These are phyloP conservation scores for Scolopax mira DNA, from an alignment of 2,113 vertebrate species.

Conservation along the genomic window DNA sequence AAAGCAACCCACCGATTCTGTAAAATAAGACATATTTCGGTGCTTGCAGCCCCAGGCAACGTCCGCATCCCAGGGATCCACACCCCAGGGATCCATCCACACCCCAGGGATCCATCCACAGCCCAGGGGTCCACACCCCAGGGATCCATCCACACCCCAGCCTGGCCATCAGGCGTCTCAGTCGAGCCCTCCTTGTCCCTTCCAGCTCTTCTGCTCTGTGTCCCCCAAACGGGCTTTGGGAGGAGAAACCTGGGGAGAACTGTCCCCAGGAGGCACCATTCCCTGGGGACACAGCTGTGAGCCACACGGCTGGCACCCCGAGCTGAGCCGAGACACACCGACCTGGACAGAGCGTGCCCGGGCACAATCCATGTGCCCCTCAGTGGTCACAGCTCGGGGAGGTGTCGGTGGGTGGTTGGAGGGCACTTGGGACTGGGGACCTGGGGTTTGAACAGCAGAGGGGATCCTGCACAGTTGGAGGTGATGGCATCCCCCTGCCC, in stretches of 20 bases:
- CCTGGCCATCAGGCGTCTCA: no score
- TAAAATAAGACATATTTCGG: not conserved
- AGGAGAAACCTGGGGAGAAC: fast-evolving
- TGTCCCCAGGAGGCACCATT: fast-evolving
- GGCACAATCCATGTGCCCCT: not conserved
- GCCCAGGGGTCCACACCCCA: no score
- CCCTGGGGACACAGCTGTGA: not conserved
- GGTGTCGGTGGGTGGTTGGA: fast-evolving
- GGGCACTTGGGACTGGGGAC: not conserved
- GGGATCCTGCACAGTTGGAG: not conserved
- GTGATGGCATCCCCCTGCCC: not conserved
- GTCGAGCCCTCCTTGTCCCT: no score
- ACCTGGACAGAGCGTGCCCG: no score
- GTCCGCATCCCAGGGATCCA: not conserved
- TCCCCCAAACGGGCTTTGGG: not conserved
- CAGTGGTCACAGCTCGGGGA: not conserved
- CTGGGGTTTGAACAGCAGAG: fast-evolving
- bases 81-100: no score
- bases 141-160: no score
- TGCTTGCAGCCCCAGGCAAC: not conserved
- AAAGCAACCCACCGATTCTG: not conserved
- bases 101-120: no score
- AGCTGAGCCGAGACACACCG: not conserved
- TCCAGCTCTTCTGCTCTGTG: no score
- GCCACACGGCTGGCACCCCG: no score